Base-by-base conservation (phyloP, 2,888 invertebrate genomes). In the Mylabris sibirica region DNA sequence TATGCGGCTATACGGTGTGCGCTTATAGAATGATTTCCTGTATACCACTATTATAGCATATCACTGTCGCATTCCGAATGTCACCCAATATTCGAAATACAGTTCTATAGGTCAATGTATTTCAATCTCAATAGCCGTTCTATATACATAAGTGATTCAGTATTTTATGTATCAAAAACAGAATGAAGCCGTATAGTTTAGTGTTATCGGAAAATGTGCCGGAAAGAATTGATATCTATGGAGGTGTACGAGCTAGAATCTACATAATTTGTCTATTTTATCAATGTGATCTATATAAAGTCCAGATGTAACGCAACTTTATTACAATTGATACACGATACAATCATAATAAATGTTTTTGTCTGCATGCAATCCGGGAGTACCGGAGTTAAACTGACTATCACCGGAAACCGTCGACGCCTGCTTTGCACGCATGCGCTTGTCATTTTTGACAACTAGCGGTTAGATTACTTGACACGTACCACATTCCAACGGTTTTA, bases 311-410 rank as follows among this genome's bases (percentile, higher is more conserved):
- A 71, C 76, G 75, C 72, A 77, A 77, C 76, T 77, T 76, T 72
- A 76, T 77, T 76, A 76, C 74, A 76, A 76, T 70, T 76, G 76
- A 77, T 76, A 74, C 74, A 76, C 72, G 77, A 77, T 77, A 77
- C 74, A 74, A 76, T 77, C 76, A 76, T 76, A 76, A 76, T 72
- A 74, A 77, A 75, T 75, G 75, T 74, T 72, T 72, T 68, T 67
- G 63, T 70, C 73, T 65, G 70, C 76, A 76, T 76, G 76, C 77
- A 73, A 77, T 68, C 64, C 71, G 67, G 68, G 72, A 63, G 63
- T 72, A 64, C 64, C 63, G 61, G 71, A 71, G 63, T 68, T 66
- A 68, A 71, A 66, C 64, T 71, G 65, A 68, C 68, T 68, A 70
- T 68, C 68, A 59, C 71, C 68, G 68, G 71, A 71, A 70, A 64